Conservation (phyloP, 2,888 invertebrate genomes). For the Polyploca ridens region DNA sequence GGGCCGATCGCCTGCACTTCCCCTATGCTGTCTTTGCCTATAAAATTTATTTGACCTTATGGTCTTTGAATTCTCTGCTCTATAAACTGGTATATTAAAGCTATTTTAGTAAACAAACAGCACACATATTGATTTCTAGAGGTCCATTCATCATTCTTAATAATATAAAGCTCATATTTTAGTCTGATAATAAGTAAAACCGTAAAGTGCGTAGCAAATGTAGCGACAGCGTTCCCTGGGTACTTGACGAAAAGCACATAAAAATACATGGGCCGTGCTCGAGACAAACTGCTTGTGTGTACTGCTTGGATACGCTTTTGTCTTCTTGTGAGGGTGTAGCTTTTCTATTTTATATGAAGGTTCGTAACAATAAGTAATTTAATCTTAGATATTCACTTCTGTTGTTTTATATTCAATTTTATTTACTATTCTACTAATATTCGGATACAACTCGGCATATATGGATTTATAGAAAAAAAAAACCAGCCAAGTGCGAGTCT, state of each 20-base stretch:
- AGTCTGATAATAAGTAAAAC: conserved; percentile 2
- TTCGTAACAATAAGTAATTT: not conserved
- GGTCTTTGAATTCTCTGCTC: too few relatives aligned
- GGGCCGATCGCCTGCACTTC: not conserved
- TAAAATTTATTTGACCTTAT: too few relatives aligned
- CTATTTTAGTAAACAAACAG: too few relatives aligned
- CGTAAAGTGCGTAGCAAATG: not conserved
- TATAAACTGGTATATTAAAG: too few relatives aligned
- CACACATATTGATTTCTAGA: too few relatives aligned
- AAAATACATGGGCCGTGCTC: conserved; percentile 40
- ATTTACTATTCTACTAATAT: not conserved
- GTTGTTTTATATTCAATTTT: too few relatives aligned
- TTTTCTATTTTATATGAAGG: not conserved
- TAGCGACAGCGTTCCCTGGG: not conserved
- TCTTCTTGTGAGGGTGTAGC: not conserved
- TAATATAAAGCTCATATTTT: not conserved
- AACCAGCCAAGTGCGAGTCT: too few relatives aligned
- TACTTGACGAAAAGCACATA: conserved; percentile 40
- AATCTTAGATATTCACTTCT: too few relatives aligned
- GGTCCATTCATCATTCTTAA: too few relatives aligned
- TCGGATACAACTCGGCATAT: too few relatives aligned
- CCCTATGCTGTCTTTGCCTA: not conserved
- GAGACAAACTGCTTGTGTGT: conserved; percentile 6
- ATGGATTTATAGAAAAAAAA: too few relatives aligned
- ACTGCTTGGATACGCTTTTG: not conserved